Evolutionary conservation across 2,888 invertebrate species (phyloP).

Genomic region (Idaea dimidiata): DNA sequence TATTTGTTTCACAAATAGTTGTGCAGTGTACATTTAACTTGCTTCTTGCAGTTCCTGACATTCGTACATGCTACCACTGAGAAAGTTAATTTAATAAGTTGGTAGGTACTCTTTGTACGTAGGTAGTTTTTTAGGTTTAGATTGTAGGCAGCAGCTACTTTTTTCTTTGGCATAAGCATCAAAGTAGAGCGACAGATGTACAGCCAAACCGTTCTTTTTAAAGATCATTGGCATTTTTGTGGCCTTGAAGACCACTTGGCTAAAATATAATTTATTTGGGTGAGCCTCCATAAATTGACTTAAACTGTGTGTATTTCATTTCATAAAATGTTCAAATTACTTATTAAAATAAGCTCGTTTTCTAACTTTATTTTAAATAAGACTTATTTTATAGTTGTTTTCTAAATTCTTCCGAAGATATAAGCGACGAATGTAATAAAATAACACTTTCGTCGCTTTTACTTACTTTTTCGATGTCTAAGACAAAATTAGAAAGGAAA

Average conservation of each 20-base stretch:
- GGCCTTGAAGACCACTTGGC: slow-evolving; percentile 30
- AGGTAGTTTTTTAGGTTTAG: neutral
- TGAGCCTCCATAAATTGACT: slow-evolving; percentile 6
- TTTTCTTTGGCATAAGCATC: slow-evolving; percentile 28
- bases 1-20: neutral
- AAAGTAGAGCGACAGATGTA: slow-evolving; percentile 22
- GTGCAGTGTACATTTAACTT: neutral
- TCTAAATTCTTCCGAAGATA: neutral
- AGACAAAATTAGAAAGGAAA: neutral
- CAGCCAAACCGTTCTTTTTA: slow-evolving; percentile 26
- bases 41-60: neutral
- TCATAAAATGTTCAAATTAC: slow-evolving; percentile 7
- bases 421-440: neutral
- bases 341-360: slow-evolving; percentile 12
- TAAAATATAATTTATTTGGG: slow-evolving; percentile 20
- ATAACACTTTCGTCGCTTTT: neutral
- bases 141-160: slow-evolving; percentile 5
- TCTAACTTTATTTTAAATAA: neutral
- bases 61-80: neutral
- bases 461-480: neutral
- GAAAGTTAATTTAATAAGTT: neutral
- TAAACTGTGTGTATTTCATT: slow-evolving; percentile 6
- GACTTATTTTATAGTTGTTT: neutral
- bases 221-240: slow-evolving; percentile 19
- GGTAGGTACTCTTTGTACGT: neutral